A percentile compares a stretch with the other conserved stretches of the same genome.
Conservation (phyloP, 2,113 vertebrate species). For the Siphamia tubifer region DNA sequence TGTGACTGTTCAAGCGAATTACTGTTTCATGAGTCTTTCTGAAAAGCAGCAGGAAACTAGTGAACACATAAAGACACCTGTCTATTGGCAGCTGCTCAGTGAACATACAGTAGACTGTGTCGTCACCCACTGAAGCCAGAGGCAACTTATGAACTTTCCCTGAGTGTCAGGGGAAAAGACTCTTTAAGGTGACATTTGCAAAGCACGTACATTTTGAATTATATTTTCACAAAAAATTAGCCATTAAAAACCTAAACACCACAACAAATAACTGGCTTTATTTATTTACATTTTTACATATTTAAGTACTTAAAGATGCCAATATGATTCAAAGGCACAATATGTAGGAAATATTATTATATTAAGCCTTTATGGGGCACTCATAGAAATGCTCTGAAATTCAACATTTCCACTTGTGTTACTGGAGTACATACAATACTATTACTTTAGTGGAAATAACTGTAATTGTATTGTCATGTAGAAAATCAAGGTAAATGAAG, state of each 20-base stretch:
- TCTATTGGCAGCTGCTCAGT: constrained; percentile 9
- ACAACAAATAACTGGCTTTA: not conserved
- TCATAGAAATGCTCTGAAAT: no score
- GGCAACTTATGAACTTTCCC: constrained; percentile 55
- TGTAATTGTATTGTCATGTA: no score
- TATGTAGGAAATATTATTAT: no score
- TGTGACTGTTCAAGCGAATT: no score
- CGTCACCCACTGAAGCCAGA: constrained; percentile 25
- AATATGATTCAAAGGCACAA: not conserved
- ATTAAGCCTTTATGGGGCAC: no score
- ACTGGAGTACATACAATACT: no score
- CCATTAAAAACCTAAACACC: not conserved
- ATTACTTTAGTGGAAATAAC: no score
- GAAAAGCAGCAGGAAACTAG: not conserved
- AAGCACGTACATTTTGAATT: constrained; percentile 23
- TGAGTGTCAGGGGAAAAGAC: constrained; percentile 30
- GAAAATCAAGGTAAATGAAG: no score
- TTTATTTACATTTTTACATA: not conserved
- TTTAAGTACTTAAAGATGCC: not conserved
- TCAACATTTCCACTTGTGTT: no score
- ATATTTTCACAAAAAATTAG: not conserved
- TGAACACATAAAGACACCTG: not conserved
- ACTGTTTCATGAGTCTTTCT: no score
- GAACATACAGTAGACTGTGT: not conserved
- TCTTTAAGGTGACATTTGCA: constrained; percentile 58